These are phyloP conservation scores for Gymnorhina tibicen DNA, from an alignment of 2,113 vertebrate species.

Conservation along the genomic window DNA sequence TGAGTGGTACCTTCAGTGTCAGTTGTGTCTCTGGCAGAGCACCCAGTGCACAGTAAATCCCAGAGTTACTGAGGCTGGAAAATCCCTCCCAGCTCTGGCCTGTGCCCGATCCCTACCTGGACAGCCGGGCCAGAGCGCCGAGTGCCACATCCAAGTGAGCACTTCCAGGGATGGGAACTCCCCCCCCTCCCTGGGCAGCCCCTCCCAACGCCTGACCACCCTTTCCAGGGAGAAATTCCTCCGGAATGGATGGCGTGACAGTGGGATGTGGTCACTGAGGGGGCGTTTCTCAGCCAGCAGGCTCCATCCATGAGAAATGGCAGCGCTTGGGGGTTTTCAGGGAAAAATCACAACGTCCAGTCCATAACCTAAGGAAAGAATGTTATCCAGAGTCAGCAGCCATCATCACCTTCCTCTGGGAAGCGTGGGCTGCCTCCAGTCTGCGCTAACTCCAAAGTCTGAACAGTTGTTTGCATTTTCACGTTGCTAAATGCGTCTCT, in stretches of 20 bases:
- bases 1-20: neutral
- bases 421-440: neutral
- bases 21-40: neutral
- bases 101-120: neutral
- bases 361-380: neutral
- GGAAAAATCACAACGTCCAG: neutral
- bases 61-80: neutral
- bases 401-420: neutral
- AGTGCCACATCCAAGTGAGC: neutral
- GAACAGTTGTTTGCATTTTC: slow-evolving; percentile 16
- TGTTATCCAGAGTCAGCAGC: neutral
- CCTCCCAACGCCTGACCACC: neutral
- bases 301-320: neutral
- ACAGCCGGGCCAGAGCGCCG: neutral
- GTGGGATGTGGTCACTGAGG: neutral
- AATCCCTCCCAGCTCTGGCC: neutral
- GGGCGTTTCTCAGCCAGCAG: neutral
- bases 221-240: neutral
- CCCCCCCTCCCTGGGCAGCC: neutral
- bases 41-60: neutral
- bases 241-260: neutral
- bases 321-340: neutral
- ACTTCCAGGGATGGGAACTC: neutral
- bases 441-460: neutral
- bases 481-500: neutral